These are phyloP conservation scores for Brachycybe producta DNA, from an alignment of 2,888 invertebrate species.

Conservation along the genomic window DNA sequence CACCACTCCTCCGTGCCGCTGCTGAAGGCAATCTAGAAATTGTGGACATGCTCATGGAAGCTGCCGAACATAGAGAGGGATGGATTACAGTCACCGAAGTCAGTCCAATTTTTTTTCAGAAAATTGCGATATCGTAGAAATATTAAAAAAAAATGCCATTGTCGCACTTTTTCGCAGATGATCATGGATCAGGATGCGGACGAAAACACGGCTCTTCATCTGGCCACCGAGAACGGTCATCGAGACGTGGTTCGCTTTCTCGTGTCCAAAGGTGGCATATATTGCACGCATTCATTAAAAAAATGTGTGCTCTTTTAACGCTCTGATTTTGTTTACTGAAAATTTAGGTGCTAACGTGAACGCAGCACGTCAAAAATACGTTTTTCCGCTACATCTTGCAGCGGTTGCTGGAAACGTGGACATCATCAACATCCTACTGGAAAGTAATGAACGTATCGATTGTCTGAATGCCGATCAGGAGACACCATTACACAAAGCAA, in stretches of 20 bases:
- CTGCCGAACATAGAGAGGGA: conserved; percentile 21
- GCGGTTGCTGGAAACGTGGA: conserved; percentile 28
- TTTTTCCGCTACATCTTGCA: conserved; percentile 33
- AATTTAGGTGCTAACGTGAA: conserved; percentile 23
- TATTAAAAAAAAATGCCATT: background rate
- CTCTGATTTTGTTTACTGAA: background rate
- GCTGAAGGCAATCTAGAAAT: conserved; percentile 28
- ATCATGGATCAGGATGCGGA: conserved; percentile 34
- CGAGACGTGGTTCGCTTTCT: conserved; percentile 29
- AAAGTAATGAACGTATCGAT: conserved; percentile 34
- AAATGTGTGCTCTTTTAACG: background rate
- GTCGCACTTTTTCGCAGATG: conserved; percentile 27
- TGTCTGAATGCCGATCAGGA: conserved; percentile 34
- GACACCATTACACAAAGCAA: conserved; percentile 37
- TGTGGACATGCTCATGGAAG: conserved; percentile 21
- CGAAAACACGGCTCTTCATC: conserved; percentile 35
- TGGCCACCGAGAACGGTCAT: conserved; percentile 37
- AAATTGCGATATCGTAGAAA: background rate
- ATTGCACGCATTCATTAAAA: too few species aligned
- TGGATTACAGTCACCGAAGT: conserved; percentile 24
- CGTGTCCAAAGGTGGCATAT: conserved; percentile 21
- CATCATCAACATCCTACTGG: conserved; percentile 24
- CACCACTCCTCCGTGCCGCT: conserved; percentile 35
- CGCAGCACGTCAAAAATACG: conserved; percentile 18
- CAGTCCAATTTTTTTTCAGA: background rate